Base-by-base conservation (phyloP, 2,113 vertebrate genomes). In the Malurus melanocephalus region DNA sequence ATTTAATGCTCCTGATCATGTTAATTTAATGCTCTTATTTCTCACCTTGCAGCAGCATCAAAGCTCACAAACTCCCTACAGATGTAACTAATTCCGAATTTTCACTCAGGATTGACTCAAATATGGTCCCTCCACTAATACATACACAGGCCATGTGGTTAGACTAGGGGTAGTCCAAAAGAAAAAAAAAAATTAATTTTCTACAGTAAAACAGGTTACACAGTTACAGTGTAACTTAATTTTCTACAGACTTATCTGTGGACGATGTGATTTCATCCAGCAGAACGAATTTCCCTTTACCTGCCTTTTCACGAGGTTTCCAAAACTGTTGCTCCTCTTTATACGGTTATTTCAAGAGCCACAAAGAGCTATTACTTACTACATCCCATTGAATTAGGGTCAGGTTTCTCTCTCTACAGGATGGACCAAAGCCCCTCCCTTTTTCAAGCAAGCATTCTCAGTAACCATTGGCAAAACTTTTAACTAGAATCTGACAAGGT, bases 81-180 rank as follows among this genome's bases (percentile, higher is more conserved):
- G 53, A 53, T 57, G 32, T 71, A 62, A 57, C 30, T 52, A 66
- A 75, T 57, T 56, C 38, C 83, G 38, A 76, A 76, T 83, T 76
- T 43, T 13, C 27, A 33, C 62, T 52, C 62, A 38, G 42, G 20
- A 75, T 26, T 62, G 43, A 71, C 23, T 18, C n/a, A 48, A 61
- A 80, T 33, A 66, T 9, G 3, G 0, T 60, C 14, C 32, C 19
- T 79, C 10, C 42, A 53, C 51, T 40, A 49, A 64, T 5, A 20
- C 0, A 0, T 35, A 28, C 10, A 55, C 8, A 45, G 24, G 10
- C 22, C 19, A 35, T 24, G 40, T 20, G 22, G 62, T 22, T 46
- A 52, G 17, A 43, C 12, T 28, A 71, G 67, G 60, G 9, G 10
- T 51, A 69, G 22, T 71, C 16, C n/a, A 83, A 61, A 65, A n/a